Percentiles rank a stretch among this genome's conserved stretches.
Evolutionary conservation across 2,888 invertebrate species (phyloP).

Genomic region (Trissoscelio sp.): DNA sequence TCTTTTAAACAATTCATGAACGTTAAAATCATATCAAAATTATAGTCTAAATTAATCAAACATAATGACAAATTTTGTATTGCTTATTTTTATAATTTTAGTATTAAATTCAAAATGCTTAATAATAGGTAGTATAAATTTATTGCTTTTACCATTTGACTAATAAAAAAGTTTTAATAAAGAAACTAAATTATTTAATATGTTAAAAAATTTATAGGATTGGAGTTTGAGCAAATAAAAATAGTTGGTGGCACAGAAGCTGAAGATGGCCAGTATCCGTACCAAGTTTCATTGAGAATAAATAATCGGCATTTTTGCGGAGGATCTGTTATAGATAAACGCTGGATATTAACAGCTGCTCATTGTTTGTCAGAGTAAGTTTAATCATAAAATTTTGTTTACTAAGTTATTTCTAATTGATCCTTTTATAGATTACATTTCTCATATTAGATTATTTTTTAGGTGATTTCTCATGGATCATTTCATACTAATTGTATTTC

Average conservation of each 20-base stretch:
- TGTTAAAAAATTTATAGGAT: conserved; percentile 8
- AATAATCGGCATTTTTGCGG: conserved; percentile 86
- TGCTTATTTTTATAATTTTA: background rate
- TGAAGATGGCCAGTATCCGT: conserved; percentile 85
- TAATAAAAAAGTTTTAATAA: background rate
- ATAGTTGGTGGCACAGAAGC: conserved; percentile 85
- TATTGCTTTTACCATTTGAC: background rate
- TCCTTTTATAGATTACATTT: too few relatives aligned
- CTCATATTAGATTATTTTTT: too few relatives aligned
- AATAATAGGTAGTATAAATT: conserved; percentile 21
- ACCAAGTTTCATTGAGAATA: conserved; percentile 85
- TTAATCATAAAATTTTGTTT: too few relatives aligned
- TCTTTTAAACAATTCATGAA: too few relatives aligned
- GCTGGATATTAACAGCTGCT: conserved; percentile 86
- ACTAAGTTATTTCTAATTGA: too few relatives aligned
- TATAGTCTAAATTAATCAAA: background rate
- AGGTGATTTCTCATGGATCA: too few relatives aligned
- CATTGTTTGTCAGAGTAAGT: conserved; percentile 85
- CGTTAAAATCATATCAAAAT: background rate
- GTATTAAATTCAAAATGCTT: conserved; percentile 1
- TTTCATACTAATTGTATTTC: too few relatives aligned
- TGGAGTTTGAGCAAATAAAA: conserved; percentile 72
- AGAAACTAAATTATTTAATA: background rate
- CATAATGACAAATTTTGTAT: background rate
- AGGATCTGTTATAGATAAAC: conserved; percentile 85